Base-by-base conservation (phyloP, 2,797 vertebrate genomes). In the Malurus splendens region DNA sequence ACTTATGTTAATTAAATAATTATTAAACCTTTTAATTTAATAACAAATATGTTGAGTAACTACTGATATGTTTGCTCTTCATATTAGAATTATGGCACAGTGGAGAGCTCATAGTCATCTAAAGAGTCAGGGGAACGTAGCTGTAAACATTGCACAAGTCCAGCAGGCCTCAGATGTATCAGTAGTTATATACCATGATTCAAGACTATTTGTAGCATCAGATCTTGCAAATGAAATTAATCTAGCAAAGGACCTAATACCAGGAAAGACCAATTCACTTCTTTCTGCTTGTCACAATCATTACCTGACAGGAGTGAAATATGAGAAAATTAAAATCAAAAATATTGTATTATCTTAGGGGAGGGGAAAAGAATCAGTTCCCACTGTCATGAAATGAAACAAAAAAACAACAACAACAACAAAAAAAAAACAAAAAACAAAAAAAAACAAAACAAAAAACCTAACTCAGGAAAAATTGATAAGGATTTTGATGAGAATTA, bases 271-370 rank as follows among this genome's bases (percentile, higher is more conserved):
- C 48, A 72, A 6, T 45, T 74, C 9, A 42, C 1, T 71, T 91
- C 19, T 24, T 89, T 47, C n/a, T 88, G 9, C 36, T 75, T 79
- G 11, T 74, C 44, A 17, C 38, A n/a, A 30, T 42, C n/a, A 57
- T 67, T 68, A 71, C 17, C 47, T 82, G 32, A n/a, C 25, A 51
- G 24, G 33, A 90, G 14, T 59, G 39, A 89, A 93, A 71, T 36
- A 74, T n/a, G 16, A 61, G 36, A 38, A 72, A 76, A 22, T 61
- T 71, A 57, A 87, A 48, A 82, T 44, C 0, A 87, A 78, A 70
- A 71, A 32, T 22, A 2, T 56, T 73, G 74, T 67, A 16, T 60
- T 64, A 5, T 74, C 38, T 47, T 74, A 45, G 9, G 6, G 23
- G 10, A 60, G 3, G 12, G 14, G 27, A 5, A 57, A 76, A 67